Evolutionary conservation across 2,888 invertebrate species (phyloP), one percentile per base, ranked within the genome.

Genomic region (Lycia hirtaria): DNA sequence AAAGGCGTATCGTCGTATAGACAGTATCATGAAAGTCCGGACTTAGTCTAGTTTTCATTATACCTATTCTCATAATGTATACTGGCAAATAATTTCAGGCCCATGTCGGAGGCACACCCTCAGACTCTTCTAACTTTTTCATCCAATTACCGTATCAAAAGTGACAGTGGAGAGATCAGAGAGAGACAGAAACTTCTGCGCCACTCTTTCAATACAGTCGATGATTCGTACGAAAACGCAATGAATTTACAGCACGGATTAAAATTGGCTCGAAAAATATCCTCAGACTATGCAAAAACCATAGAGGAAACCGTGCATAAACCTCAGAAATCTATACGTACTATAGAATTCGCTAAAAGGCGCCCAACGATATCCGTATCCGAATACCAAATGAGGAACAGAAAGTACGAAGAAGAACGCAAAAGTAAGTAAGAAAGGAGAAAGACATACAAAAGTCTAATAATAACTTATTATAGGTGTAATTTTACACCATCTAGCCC

Each of bases 241-340:
- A 71, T 87, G 0, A 71, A 75, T n/a, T 30, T 86, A 33, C 87
- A 87, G 67, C 85, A 85, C 59, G 81, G 81, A 1, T 78, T 76
- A 56, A 82, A 68, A 54, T 56, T 80, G 0, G 72, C 72, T 1
- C 74, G 86, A 7, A 88, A 87, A 67, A 80, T 88, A 62, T 89
- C 89, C 1, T 80, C 85, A 0, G 88, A 90, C 56, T 88, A 88
- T 57, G 84, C 85, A 0, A 84, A 78, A 55, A 84, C 85, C 1
- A 80, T 88, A 17, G 80, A 82, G 24, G 73, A 78, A 50, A 76
- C 81, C 2, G 76, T 81, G 50, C 71, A 77, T 2, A 75, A 59
- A 33, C 24, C 45, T 1, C 73, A 78, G 19, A 76, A 57, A 40
- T 84, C 88, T 0, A 69, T 89, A 12, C 63, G 87, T 28, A 83